These are phyloP conservation scores for Festucalex cinctus DNA, from an alignment of 2,113 vertebrate genomes.

Conservation along the genomic window DNA sequence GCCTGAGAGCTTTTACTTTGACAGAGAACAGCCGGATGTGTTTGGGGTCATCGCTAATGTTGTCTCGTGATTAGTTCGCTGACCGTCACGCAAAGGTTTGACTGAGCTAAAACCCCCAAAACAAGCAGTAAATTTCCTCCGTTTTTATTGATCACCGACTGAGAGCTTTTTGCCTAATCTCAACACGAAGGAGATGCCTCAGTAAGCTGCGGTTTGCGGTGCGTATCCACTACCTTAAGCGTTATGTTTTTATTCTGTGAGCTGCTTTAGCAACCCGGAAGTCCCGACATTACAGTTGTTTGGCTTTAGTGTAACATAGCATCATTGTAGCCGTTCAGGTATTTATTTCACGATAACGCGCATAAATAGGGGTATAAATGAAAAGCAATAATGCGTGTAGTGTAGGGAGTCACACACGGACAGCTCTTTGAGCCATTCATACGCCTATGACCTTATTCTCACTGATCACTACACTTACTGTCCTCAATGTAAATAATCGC, in stretches of 20 bases:
- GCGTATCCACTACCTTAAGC: not conserved
- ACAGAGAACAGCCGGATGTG: conserved; percentile 12
- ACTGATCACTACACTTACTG: not conserved
- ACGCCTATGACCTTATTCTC: not conserved
- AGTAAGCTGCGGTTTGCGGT: conserved; percentile 41
- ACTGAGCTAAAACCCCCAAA: conserved; percentile 35
- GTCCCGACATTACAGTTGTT: conserved; percentile 41
- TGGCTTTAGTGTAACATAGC: conserved; percentile 9
- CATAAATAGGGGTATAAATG: not conserved
- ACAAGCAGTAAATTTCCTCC: conserved; percentile 6
- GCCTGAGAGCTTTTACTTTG: conserved; percentile 20
- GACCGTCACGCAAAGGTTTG: conserved; percentile 1
- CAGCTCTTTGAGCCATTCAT: not conserved
- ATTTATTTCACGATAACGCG: not conserved
- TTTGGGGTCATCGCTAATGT: not conserved
- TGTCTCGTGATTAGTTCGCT: conserved; percentile 59
- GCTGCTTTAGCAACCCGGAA: conserved; percentile 37
- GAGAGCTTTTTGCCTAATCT: not conserved
- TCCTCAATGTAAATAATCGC: not conserved
- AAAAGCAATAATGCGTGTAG: not conserved
- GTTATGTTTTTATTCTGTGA: conserved; percentile 24
- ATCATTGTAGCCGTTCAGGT: not conserved
- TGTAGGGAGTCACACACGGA: not conserved
- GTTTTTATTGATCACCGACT: not conserved
- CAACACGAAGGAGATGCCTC: conserved; percentile 33